These are phyloP conservation scores for Plumapathes pennacea DNA, from an alignment of 92 coral and sea anemone genomes.

Conservation along the genomic window DNA sequence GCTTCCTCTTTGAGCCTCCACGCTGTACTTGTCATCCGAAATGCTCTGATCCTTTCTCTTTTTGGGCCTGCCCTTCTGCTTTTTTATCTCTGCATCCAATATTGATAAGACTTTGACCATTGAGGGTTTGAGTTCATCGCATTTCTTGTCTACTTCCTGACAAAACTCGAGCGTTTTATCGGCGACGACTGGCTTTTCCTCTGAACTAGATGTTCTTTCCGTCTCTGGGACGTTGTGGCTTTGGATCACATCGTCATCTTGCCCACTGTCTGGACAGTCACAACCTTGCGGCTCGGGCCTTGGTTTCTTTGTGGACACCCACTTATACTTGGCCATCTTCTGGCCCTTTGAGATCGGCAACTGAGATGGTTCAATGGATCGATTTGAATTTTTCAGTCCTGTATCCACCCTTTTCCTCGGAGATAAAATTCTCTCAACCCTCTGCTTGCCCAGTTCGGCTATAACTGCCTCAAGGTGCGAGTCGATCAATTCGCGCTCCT, in stretches of 20 bases:
- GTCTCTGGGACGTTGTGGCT: background rate
- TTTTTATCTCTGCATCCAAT: slow-evolving; percentile 63
- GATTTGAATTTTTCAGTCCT: slow-evolving; percentile 49
- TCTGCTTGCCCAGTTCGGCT: slow-evolving; percentile 70
- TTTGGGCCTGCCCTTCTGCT: slow-evolving; percentile 19
- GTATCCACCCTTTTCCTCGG: slow-evolving; percentile 73
- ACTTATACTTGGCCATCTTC: slow-evolving; percentile 39
- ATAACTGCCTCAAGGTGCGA: slow-evolving; percentile 71
- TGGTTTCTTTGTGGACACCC: slow-evolving; percentile 42
- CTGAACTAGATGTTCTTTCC: background rate
- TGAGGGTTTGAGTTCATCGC: slow-evolving; percentile 61
- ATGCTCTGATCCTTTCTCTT: too few species aligned
- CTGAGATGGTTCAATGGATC: slow-evolving; percentile 10
- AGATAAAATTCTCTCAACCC: slow-evolving; percentile 67
- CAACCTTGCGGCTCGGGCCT: slow-evolving; percentile 89
- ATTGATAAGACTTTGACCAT: slow-evolving; percentile 66
- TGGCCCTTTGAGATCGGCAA: slow-evolving; percentile 2
- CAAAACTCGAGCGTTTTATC: too few species aligned
- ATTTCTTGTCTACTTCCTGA: slow-evolving; percentile 40
- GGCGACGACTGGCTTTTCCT: background rate
- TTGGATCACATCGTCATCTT: slow-evolving; percentile 9
- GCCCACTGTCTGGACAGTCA: slow-evolving; percentile 50
- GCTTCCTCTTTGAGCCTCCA: too few species aligned
- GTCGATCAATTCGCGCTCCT: slow-evolving; percentile 71
- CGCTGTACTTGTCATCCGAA: too few species aligned